These are phyloP conservation scores for Acropternis orthonyx DNA, from an alignment of 2,797 vertebrate species.

Conservation along the genomic window DNA sequence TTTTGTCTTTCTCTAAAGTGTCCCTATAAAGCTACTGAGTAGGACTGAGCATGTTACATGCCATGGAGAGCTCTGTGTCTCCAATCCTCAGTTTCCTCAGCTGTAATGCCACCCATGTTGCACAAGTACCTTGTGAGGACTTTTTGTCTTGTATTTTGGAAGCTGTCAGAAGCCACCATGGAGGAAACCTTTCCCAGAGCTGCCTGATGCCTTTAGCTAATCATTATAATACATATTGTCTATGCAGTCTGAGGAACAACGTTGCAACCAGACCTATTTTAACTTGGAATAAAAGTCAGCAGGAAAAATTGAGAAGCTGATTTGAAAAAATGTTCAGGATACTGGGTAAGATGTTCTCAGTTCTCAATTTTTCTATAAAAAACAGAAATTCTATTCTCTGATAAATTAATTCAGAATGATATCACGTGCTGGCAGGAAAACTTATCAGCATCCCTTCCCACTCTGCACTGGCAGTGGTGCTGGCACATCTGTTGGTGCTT, in stretches of 20 bases:
- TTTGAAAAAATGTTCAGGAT: neutral
- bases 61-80: neutral
- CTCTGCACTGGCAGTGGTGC: neutral
- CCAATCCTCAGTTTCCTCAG: neutral
- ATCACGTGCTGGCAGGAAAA: neutral
- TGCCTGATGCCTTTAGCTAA: neutral
- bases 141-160: neutral
- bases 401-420: neutral
- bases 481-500: constrained; percentile 24
- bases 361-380: constrained; percentile 24
- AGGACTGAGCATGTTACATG: fast-evolving
- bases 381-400: neutral
- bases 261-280: neutral
- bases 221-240: neutral
- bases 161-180: neutral
- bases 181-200: neutral
- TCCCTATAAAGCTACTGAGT: neutral
- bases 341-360: neutral
- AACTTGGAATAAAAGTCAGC: neutral
- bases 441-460: neutral
- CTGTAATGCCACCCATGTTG: fast-evolving
- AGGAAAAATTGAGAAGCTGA: neutral
- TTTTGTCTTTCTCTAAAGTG: neutral
- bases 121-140: neutral
- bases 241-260: neutral